Conservation (phyloP, 1,140 invertebrate genomes). For the Eupeodes corollae region DNA sequence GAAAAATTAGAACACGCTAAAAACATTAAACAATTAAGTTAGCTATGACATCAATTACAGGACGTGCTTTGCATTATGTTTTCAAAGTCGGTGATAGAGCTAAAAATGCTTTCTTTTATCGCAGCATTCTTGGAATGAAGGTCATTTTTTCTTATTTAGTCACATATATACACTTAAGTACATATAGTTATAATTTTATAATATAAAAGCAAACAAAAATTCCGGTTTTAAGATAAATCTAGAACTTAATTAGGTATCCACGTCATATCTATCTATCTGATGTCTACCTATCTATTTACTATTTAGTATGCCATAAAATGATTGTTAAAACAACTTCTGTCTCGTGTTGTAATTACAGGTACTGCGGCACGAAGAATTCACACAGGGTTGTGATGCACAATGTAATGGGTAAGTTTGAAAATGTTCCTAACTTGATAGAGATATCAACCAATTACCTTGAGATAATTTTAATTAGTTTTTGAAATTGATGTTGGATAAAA, state of each 20-base stretch:
- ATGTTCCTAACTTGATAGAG: no score
- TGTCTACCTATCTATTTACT: no score
- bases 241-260: neutral
- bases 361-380: slow-evolving; percentile 92
- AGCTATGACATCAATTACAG: slow-evolving; percentile 18
- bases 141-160: slow-evolving; percentile 39
- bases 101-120: slow-evolving; percentile 75
- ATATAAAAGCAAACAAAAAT: neutral
- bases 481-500: no score
- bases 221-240: neutral
- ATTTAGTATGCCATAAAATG: neutral
- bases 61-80: slow-evolving; percentile 83
- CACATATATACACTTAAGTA: neutral
- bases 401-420: slow-evolving; percentile 92
- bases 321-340: no score
- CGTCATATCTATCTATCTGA: no score
- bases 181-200: neutral
- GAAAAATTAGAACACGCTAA: no score
- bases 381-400: slow-evolving; percentile 86
- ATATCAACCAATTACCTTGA: no score
- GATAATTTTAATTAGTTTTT: no score
- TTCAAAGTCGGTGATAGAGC: slow-evolving; percentile 86
- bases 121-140: slow-evolving; percentile 88
- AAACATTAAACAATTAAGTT: no score
- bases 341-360: slow-evolving; percentile 47